phyloP scores from a whole-genome alignment of 2,797 vertebrate genomes.

The Melanotaenia parkinsoni region DNA sequence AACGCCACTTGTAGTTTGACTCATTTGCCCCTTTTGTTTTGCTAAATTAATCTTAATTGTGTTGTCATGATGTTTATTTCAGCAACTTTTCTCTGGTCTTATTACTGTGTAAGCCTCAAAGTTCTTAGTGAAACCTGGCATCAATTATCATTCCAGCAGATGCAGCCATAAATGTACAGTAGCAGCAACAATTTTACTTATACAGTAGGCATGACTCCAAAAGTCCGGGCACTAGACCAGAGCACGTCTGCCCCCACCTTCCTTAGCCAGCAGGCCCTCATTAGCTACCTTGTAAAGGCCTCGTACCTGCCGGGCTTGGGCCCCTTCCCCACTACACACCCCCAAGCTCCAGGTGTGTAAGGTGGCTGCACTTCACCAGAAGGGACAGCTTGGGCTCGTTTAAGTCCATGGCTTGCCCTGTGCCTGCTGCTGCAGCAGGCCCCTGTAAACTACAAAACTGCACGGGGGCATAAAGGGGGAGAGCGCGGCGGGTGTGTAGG shows the following conservation, averaged over 20 bases:
- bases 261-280: slow-evolving; percentile 78
- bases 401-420: slow-evolving; percentile 72
- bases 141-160: slow-evolving; percentile 72
- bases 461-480: slow-evolving; percentile 58
- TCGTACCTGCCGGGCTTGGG: slow-evolving; percentile 75
- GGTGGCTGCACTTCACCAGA: slow-evolving; percentile 78
- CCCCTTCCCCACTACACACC: slow-evolving; percentile 63
- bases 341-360: slow-evolving; percentile 81
- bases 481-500: slow-evolving; percentile 58
- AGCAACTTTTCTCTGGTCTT: slow-evolving; percentile 29
- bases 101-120: slow-evolving; percentile 36
- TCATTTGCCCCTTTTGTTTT: slow-evolving; percentile 6
- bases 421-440: slow-evolving; percentile 66
- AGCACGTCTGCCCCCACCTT: slow-evolving; percentile 62
- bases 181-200: slow-evolving; percentile 70
- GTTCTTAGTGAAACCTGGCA: slow-evolving; percentile 68
- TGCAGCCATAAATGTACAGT: slow-evolving; percentile 74
- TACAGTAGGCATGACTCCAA: slow-evolving; percentile 66
- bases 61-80: slow-evolving; percentile 33
- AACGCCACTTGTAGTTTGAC: background rate
- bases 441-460: slow-evolving; percentile 71
- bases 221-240: slow-evolving; percentile 66
- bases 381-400: slow-evolving; percentile 80
- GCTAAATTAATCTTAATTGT: slow-evolving; percentile 29
- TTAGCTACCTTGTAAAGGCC: slow-evolving; percentile 81